Conservation (phyloP, 1,140 invertebrate genomes). For the Chelonus insularis region DNA sequence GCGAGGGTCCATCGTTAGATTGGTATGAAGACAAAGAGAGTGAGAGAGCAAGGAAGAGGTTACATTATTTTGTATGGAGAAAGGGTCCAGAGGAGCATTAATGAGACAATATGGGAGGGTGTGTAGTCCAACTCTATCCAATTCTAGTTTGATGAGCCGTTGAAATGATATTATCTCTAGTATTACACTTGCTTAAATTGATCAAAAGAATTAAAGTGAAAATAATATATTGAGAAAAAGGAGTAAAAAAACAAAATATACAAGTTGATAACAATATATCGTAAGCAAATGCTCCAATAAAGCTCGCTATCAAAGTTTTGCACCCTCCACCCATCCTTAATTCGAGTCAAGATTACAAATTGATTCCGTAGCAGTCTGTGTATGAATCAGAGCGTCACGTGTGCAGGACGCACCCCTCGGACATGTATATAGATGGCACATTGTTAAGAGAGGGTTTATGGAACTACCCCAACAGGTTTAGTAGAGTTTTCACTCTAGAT, state of each 20-base stretch:
- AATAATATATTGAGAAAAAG: no score
- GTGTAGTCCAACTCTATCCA: constrained; percentile 40
- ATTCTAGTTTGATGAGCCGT: constrained; percentile 55
- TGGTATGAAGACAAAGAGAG: constrained; percentile 34
- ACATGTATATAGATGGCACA: constrained; percentile 31
- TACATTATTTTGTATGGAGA: constrained; percentile 37
- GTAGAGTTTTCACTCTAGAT: no score
- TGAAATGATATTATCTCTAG: not conserved
- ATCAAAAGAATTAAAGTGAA: no score
- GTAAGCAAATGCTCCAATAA: not conserved
- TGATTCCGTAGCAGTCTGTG: constrained; percentile 60
- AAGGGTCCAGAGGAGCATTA: constrained; percentile 41
- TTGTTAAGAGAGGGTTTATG: constrained; percentile 12
- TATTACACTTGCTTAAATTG: no score
- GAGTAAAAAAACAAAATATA: no score
- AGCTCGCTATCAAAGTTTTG: not conserved
- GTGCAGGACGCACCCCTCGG: constrained; percentile 57
- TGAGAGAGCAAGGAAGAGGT: constrained; percentile 37
- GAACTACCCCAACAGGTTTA: no score
- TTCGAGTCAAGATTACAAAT: constrained; percentile 62
- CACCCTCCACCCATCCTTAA: constrained; percentile 44
- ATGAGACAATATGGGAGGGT: constrained; percentile 51
- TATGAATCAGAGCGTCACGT: constrained; percentile 61
- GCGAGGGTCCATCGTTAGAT: constrained; percentile 14
- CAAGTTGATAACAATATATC: no score